A percentile compares a stretch with the other conserved stretches of the same genome.
Conservation (phyloP, 2,113 vertebrate genomes). For the Tetraodon nigroviridis region DNA sequence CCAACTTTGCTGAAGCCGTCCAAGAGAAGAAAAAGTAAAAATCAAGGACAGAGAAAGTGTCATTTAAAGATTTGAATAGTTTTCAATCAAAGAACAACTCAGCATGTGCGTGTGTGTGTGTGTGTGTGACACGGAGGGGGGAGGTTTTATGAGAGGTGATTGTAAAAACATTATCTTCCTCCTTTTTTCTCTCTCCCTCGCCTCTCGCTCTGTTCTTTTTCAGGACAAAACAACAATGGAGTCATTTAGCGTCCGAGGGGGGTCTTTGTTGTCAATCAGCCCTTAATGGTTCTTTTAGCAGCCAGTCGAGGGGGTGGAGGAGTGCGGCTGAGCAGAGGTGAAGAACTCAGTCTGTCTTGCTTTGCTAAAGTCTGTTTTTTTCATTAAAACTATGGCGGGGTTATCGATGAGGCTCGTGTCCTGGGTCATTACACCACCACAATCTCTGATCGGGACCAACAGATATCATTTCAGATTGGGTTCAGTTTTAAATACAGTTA, state of each 20-base stretch:
- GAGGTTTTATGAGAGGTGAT: not conserved
- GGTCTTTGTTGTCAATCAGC: slow-evolving; percentile 50
- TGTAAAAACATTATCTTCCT: slow-evolving; percentile 22
- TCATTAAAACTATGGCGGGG: too few relatives aligned
- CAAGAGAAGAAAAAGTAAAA: too few relatives aligned
- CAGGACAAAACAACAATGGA: slow-evolving; percentile 51
- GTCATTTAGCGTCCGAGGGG: slow-evolving; percentile 39
- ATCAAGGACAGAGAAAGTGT: slow-evolving; percentile 1
- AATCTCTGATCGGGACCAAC: too few relatives aligned
- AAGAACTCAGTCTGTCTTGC: too few relatives aligned
- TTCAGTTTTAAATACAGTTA: too few relatives aligned
- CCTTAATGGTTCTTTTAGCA: slow-evolving; percentile 39
- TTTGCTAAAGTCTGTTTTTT: too few relatives aligned
- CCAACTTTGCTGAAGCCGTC: slow-evolving; percentile 8
- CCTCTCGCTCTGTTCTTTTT: slow-evolving; percentile 38
- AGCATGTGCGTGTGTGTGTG: slow-evolving; percentile 3
- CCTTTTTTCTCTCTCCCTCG: slow-evolving; percentile 24
- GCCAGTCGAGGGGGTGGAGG: not conserved
- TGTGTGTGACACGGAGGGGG: slow-evolving; percentile 9
- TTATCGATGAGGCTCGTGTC: too few relatives aligned
- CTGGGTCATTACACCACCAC: too few relatives aligned
- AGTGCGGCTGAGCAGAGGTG: too few relatives aligned
- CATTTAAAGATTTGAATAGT: slow-evolving; percentile 6
- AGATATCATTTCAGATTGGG: too few relatives aligned
- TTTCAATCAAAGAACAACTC: not conserved